phyloP scores from a whole-genome alignment of 2,113 vertebrate species.

The Pitta sordida region DNA sequence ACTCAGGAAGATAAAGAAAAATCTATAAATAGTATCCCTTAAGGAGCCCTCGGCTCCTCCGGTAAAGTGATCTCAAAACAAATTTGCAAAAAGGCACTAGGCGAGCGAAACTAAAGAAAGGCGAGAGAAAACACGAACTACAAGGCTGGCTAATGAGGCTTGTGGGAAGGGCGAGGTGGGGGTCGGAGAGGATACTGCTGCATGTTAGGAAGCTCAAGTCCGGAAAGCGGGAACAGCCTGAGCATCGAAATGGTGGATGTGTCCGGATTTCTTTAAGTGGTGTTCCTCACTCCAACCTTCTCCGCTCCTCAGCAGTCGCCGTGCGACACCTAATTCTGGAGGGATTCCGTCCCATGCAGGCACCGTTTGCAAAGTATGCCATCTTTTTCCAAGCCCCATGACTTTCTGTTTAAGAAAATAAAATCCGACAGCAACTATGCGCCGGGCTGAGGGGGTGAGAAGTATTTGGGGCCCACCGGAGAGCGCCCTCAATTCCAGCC shows the following conservation, averaged over 20 bases:
- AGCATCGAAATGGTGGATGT: neutral
- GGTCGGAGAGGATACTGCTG: neutral
- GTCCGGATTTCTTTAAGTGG: neutral
- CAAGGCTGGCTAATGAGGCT: slow-evolving; percentile 54
- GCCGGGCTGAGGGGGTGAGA: neutral
- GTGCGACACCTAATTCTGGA: neutral
- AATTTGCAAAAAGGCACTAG: slow-evolving; percentile 55
- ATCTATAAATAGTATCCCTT: slow-evolving; percentile 34
- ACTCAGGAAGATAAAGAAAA: neutral
- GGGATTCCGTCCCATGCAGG: neutral
- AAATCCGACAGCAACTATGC: neutral
- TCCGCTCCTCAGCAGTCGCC: neutral
- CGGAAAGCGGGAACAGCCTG: slow-evolving; percentile 32
- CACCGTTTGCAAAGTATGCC: neutral
- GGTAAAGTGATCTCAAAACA: slow-evolving; percentile 77
- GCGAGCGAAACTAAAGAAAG: slow-evolving; percentile 56
- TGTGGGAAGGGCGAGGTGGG: neutral
- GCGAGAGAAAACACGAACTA: slow-evolving; percentile 42
- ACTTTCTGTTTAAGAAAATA: neutral
- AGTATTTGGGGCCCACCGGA: neutral
- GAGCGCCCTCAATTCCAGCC: neutral
- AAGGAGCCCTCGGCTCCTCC: slow-evolving; percentile 38
- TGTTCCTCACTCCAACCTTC: neutral
- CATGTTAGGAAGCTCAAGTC: slow-evolving; percentile 26
- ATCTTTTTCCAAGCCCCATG: neutral